Evolutionary conservation across 2,113 vertebrate species (phyloP).

Genomic region (Pollimyrus isidori): DNA sequence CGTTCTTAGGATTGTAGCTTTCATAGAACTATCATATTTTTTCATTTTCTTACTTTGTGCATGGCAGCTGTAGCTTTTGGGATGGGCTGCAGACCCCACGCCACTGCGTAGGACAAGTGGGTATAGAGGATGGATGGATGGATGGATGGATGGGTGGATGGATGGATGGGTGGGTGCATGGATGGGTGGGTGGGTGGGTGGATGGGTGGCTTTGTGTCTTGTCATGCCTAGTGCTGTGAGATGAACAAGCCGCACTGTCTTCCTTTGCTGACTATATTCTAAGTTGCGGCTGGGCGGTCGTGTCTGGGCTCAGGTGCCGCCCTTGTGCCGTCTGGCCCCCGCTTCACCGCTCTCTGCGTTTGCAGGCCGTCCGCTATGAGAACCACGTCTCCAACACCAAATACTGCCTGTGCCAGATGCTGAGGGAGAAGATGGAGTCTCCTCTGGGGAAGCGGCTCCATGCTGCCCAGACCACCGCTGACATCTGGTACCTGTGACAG

Average conservation of each 20-base stretch:
- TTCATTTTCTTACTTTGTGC: neutral
- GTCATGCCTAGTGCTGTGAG: neutral
- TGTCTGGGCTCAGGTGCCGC: neutral
- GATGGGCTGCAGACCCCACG: neutral
- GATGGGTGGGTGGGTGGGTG: too few relatives aligned
- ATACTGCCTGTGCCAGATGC: conserved; percentile 95
- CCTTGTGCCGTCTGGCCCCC: neutral
- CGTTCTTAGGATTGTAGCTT: neutral
- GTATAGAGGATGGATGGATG: too few relatives aligned
- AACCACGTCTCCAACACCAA: conserved; percentile 94
- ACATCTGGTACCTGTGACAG: conserved; percentile 74
- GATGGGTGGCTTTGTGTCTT: too few relatives aligned
- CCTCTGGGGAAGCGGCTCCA: conserved; percentile 79
- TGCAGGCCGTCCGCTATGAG: conserved; percentile 81
- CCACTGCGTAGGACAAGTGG: neutral
- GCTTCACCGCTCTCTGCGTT: neutral
- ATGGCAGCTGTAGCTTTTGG: neutral
- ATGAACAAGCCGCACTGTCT: neutral
- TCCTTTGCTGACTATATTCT: neutral
- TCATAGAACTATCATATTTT: neutral
- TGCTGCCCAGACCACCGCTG: conserved; percentile 73
- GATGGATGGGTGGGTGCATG: too few relatives aligned
- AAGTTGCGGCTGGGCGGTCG: too few relatives aligned
- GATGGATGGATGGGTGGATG: too few relatives aligned
- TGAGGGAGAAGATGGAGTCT: conserved; percentile 84